Percentiles rank a stretch among this genome's conserved stretches.
Evolutionary conservation across 2,888 invertebrate species (phyloP).

Genomic region (Agrotis segetum): DNA sequence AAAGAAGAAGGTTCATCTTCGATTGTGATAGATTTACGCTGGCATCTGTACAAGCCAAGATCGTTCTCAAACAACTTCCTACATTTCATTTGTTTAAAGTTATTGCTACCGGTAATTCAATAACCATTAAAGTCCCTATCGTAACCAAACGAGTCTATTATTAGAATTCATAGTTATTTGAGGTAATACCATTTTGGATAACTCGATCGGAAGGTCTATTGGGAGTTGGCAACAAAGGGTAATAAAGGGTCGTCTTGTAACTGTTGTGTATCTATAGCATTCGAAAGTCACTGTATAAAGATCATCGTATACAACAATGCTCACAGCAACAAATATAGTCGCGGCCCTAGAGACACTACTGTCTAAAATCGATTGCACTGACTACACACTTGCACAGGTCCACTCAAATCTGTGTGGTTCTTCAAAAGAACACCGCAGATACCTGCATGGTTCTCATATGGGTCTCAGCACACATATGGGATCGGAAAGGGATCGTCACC

Average conservation of each 20-base stretch:
- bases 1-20: no score
- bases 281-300: slow-evolving; percentile 65
- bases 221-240: slow-evolving; percentile 67
- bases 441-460: no score
- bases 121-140: slow-evolving; percentile 36
- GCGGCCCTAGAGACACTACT: no score
- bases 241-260: slow-evolving; percentile 67
- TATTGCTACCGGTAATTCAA: slow-evolving; percentile 27
- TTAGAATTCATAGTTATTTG: slow-evolving; percentile 52
- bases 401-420: no score
- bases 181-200: slow-evolving; percentile 50
- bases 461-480: no score
- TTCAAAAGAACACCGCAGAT: no score
- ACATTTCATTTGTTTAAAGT: slow-evolving; percentile 34
- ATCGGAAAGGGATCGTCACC: no score
- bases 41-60: neutral
- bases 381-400: no score
- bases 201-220: slow-evolving; percentile 55
- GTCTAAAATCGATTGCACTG: no score
- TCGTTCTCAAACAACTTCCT: slow-evolving; percentile 5
- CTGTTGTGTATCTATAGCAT: slow-evolving; percentile 47
- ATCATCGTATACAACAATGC: neutral
- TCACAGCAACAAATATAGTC: neutral
- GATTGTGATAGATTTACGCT: no score
- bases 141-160: slow-evolving; percentile 40